Conservation (phyloP, 2,113 vertebrate genomes). For the Monopterus albus region DNA sequence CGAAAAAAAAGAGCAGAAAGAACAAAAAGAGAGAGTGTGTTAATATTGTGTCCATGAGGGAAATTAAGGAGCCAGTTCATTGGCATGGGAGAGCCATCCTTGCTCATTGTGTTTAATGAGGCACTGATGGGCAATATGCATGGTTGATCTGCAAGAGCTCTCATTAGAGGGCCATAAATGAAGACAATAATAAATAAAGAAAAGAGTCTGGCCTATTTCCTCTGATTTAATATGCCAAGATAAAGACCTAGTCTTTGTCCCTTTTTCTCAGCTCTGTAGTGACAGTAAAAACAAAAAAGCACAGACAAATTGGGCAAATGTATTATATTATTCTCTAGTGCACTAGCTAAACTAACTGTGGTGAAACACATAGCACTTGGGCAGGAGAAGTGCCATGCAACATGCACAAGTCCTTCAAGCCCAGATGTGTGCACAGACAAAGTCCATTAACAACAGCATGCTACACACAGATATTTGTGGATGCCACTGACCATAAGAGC, state of each 20-base stretch:
- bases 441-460: constrained; percentile 33
- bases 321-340: constrained; percentile 20
- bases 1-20: background rate
- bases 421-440: constrained; percentile 36
- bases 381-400: constrained; percentile 48
- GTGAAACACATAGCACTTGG: constrained; percentile 19
- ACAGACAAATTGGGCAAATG: constrained; percentile 35
- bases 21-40: constrained; percentile 23
- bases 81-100: constrained; percentile 79
- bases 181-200: constrained; percentile 82
- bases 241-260: constrained; percentile 75
- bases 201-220: constrained; percentile 74
- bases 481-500: constrained; percentile 68
- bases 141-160: constrained; percentile 83
- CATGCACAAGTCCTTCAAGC: constrained; percentile 42
- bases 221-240: constrained; percentile 83
- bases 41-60: constrained; percentile 82
- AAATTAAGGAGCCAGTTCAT: constrained; percentile 83
- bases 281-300: constrained; percentile 1
- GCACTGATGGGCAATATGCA: constrained; percentile 84
- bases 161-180: constrained; percentile 82
- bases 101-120: constrained; percentile 85
- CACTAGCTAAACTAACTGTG: constrained; percentile 8
- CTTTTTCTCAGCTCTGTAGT: constrained; percentile 55
- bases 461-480: constrained; percentile 24